phyloP scores from a whole-genome alignment of 2,888 invertebrate species.

The Macrophya alboannulata region DNA sequence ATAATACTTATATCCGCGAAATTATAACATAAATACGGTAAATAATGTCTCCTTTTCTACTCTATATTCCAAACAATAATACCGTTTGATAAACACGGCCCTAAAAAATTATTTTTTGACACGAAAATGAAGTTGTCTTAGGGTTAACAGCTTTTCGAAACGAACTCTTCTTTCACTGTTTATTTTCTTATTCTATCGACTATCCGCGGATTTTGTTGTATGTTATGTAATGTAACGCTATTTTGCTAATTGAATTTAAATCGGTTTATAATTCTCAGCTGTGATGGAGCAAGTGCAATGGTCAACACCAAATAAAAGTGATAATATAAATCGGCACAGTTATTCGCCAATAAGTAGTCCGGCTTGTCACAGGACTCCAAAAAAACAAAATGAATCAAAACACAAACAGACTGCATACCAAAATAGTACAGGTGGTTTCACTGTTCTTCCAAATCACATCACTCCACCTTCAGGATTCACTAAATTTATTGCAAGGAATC shows the following conservation, averaged over 20 bases:
- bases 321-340: slow-evolving; percentile 61
- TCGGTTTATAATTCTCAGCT: slow-evolving; percentile 36
- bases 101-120: neutral
- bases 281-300: slow-evolving; percentile 67
- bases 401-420: slow-evolving; percentile 62
- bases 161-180: neutral
- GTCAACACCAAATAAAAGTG: slow-evolving; percentile 67
- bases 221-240: neutral
- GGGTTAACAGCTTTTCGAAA: slow-evolving; percentile 32
- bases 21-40: slow-evolving; percentile 34
- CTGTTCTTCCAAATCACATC: slow-evolving; percentile 78
- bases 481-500: slow-evolving; percentile 83
- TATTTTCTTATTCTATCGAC: neutral
- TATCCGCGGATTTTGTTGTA: neutral
- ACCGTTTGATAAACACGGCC: neutral
- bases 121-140: neutral
- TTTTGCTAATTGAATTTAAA: neutral
- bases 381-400: slow-evolving; percentile 64
- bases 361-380: slow-evolving; percentile 67
- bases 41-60: neutral
- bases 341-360: slow-evolving; percentile 61
- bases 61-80: neutral
- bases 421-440: slow-evolving; percentile 67
- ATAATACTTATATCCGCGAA: neutral
- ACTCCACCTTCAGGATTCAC: slow-evolving; percentile 84